A percentile compares a stretch with the other conserved stretches of the same genome.
Evolutionary conservation across 1,140 invertebrate genomes (phyloP).

Genomic region (Bathynomus jamesi): DNA sequence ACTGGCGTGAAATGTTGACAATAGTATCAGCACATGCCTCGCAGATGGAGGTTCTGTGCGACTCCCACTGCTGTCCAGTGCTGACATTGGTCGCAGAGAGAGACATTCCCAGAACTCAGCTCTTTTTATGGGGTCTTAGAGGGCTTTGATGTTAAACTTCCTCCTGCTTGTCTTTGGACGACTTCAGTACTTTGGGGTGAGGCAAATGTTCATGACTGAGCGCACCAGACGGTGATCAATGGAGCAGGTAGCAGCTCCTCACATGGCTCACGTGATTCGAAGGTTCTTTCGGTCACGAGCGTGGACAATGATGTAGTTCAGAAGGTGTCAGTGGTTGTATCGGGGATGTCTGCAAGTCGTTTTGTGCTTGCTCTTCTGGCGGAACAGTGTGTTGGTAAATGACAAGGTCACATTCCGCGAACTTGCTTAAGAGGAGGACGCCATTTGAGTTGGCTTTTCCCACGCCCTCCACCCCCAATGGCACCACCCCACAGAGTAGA

Average conservation of each 20-base stretch:
- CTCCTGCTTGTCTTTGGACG: too few relatives aligned
- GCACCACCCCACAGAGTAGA: background rate
- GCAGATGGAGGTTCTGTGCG: background rate
- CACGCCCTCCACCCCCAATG: too few relatives aligned
- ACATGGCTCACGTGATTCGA: slow-evolving; percentile 7
- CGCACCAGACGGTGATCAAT: slow-evolving; percentile 1
- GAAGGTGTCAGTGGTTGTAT: slow-evolving; percentile 6
- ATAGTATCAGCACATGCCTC: background rate
- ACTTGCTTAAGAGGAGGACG: slow-evolving; percentile 4
- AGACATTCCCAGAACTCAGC: too few relatives aligned
- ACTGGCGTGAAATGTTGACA: background rate
- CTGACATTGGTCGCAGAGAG: background rate
- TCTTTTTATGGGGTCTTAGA: too few relatives aligned
- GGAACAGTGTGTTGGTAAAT: slow-evolving; percentile 9
- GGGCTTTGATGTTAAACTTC: too few relatives aligned
- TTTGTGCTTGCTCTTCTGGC: slow-evolving; percentile 10
- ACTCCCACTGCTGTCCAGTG: background rate
- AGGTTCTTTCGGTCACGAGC: background rate
- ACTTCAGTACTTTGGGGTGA: background rate
- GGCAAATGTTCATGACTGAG: background rate
- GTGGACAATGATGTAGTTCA: slow-evolving; percentile 6
- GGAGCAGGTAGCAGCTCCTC: slow-evolving; percentile 10
- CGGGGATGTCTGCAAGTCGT: slow-evolving; percentile 13
- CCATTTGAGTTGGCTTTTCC: slow-evolving; percentile 5
- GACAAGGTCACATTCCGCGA: background rate